Conservation (phyloP, 2,113 vertebrate species). For the Donacobius atricapilla region DNA sequence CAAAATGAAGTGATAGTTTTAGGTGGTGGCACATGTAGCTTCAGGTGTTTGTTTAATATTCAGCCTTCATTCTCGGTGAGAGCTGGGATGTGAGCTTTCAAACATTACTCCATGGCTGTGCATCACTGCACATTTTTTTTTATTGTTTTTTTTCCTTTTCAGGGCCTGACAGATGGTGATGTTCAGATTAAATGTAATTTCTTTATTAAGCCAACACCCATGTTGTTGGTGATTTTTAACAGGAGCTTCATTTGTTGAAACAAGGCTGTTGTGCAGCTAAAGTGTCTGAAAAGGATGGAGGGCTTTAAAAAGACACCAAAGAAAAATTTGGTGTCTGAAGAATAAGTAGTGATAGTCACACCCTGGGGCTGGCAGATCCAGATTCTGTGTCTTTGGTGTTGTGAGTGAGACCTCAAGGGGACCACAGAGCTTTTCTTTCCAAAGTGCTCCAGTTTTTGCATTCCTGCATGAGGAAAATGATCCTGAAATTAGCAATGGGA, state of each 20-base stretch:
- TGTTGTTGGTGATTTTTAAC: conserved; percentile 49
- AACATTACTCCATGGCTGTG: not conserved
- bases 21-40: conserved; percentile 46
- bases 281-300: not conserved
- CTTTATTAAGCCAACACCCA: conserved; percentile 39
- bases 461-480: not conserved
- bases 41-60: conserved; percentile 66
- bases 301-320: not conserved
- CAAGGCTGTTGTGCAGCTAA: not conserved
- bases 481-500: not conserved
- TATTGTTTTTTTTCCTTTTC: not conserved
- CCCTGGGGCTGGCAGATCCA: not conserved
- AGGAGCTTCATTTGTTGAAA: not conserved
- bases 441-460: not conserved
- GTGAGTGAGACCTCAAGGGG: not conserved
- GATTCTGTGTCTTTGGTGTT: not conserved
- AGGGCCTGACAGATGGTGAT: conserved; percentile 49
- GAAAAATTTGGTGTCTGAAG: not conserved
- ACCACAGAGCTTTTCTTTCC: not conserved
- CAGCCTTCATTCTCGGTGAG: not conserved
- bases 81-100: conserved; percentile 19
- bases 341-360: not conserved
- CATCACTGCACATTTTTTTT: not conserved
- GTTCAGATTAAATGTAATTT: conserved; percentile 55
- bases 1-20: conserved; percentile 38